A percentile compares a stretch with the other conserved stretches of the same genome.
These are phyloP conservation scores for Limnephilus auricula DNA, from an alignment of 2,888 invertebrate genomes.

Conservation along the genomic window DNA sequence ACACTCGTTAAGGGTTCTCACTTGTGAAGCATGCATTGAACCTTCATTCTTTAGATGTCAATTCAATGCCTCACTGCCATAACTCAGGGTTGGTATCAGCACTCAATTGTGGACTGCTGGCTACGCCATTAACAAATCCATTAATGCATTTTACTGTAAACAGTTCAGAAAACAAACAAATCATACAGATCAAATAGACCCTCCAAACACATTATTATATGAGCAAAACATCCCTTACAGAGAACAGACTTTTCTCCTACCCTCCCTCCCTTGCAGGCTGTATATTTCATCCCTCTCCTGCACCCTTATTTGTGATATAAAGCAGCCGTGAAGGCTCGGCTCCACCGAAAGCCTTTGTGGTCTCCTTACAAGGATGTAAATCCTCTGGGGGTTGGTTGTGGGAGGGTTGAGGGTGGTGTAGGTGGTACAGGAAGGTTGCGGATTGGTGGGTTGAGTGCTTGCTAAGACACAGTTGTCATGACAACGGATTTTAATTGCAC, in stretches of 20 bases:
- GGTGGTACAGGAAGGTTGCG: background rate
- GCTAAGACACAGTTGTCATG: background rate
- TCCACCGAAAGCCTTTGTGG: background rate
- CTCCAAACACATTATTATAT: background rate
- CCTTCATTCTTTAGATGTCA: too few relatives aligned
- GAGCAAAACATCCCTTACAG: background rate
- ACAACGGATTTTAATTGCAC: background rate
- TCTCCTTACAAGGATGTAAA: conserved; percentile 14
- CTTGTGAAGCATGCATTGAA: too few relatives aligned
- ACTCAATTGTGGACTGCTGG: too few relatives aligned
- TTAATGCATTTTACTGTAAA: background rate
- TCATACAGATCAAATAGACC: conserved; percentile 59
- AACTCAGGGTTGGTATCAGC: too few relatives aligned
- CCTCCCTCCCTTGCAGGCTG: background rate
- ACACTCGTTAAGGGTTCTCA: too few relatives aligned
- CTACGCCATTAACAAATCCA: background rate
- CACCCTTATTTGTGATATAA: background rate
- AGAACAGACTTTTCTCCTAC: background rate
- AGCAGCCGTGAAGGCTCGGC: background rate
- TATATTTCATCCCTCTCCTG: background rate
- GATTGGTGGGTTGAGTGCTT: background rate
- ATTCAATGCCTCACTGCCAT: too few relatives aligned
- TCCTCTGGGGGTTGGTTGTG: background rate
- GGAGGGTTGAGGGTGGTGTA: background rate
- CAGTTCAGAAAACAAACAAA: conserved; percentile 53